A percentile compares a stretch with the other conserved stretches of the same genome.
phyloP scores from a whole-genome alignment of 1,140 invertebrate species.

The Coboldia fuscipes region DNA sequence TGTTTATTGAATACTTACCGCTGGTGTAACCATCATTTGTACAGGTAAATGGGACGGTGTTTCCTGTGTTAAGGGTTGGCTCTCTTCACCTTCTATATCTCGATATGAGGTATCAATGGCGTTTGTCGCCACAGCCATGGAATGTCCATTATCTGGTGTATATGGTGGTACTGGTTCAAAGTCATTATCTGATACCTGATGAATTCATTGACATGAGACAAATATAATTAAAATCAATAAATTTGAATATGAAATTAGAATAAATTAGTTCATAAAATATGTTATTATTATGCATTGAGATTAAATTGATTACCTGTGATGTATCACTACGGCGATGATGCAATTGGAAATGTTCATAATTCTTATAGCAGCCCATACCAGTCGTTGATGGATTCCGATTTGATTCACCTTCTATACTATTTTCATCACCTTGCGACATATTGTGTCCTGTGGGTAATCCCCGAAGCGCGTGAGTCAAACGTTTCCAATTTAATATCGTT shows the following conservation, averaged over 20 bases:
- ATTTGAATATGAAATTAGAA: no score
- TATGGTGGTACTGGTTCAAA: conserved; percentile 19
- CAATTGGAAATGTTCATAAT: conserved; percentile 52
- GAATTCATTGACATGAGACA: no score
- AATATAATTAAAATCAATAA: no score
- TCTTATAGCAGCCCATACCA: conserved; percentile 62
- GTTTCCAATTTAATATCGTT: conserved; percentile 22
- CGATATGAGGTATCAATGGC: conserved; percentile 10
- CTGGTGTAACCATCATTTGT: conserved; percentile 22
- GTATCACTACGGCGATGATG: conserved; percentile 36
- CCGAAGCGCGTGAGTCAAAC: conserved; percentile 24
- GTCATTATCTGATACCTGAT: conserved; percentile 12
- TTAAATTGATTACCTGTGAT: conserved; percentile 25
- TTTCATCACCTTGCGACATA: conserved; percentile 69
- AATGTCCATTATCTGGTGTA: conserved; percentile 12
- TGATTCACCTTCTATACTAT: conserved; percentile 63
- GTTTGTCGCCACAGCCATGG: conserved; percentile 17
- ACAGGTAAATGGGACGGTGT: conserved; percentile 12
- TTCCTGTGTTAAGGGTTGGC: background rate
- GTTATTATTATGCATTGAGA: no score
- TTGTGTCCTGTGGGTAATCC: conserved; percentile 56
- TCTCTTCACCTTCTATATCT: conserved; percentile 7
- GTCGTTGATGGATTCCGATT: conserved; percentile 43
- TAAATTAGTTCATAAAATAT: background rate
- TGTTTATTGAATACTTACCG: conserved; percentile 14